These are phyloP conservation scores for Montipora foliosa DNA, from an alignment of 64 coral and sea anemone species.

Conservation along the genomic window DNA sequence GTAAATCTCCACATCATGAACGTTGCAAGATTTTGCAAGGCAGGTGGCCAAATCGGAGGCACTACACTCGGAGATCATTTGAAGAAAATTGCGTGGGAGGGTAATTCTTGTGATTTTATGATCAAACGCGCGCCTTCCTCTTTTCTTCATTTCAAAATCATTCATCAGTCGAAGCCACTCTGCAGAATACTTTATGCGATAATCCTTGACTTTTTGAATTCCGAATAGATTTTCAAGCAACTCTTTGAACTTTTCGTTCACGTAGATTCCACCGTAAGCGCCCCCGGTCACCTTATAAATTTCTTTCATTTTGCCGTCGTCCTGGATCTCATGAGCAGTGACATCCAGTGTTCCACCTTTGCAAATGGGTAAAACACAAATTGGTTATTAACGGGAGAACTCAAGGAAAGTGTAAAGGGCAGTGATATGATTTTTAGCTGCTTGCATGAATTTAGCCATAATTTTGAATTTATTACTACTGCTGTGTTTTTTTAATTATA, in stretches of 20 bases:
- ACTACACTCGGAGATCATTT: too few species aligned
- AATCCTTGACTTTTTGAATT: background rate
- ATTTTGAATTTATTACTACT: too few species aligned
- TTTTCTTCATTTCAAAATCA: conserved; percentile 64
- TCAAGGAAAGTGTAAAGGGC: too few species aligned
- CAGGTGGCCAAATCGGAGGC: too few species aligned
- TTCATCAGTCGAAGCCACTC: conserved; percentile 36
- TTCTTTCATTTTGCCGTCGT: conserved; percentile 14
- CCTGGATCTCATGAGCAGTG: conserved; percentile 10
- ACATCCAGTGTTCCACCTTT: conserved; percentile 62
- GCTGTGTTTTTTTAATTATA: too few species aligned
- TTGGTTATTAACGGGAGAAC: too few species aligned
- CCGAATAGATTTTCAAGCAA: background rate
- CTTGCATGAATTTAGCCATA: too few species aligned
- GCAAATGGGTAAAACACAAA: too few species aligned
- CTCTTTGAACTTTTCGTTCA: background rate
- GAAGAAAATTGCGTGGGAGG: background rate
- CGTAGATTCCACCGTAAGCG: conserved; percentile 11
- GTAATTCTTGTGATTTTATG: background rate
- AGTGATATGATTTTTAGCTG: too few species aligned
- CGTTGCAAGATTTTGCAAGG: too few species aligned
- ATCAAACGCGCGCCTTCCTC: background rate
- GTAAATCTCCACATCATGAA: too few species aligned
- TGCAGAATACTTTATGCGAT: background rate
- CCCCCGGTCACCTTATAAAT: conserved; percentile 35